Evolutionary conservation across 2,113 vertebrate genomes (phyloP), one percentile per base, ranked within the genome.

Genomic region (Macrotus californicus): DNA sequence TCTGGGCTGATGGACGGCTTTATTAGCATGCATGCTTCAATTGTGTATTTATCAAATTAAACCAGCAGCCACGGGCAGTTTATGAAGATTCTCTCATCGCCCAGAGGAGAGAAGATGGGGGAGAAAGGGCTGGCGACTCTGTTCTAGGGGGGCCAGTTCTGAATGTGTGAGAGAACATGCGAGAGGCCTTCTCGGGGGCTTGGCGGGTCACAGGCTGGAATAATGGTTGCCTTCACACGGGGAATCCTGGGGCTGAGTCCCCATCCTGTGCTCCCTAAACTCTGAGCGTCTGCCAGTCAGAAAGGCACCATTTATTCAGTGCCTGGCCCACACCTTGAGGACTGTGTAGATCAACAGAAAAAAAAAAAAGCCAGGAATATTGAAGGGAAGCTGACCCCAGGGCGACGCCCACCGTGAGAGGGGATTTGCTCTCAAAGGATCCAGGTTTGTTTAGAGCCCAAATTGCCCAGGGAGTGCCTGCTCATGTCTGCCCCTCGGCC

Each of bases 21-120:
- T 97, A 97, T 98, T 93, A 95, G 77, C 92, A 75, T 54, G 77
- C 92, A 75, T 54, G 59, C 96, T 95, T 91, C 90, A 85, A 24
- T 93, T 97, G 97, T 81, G 86, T 96, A 94, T 93, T 97, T 97
- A 97, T 98, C 93, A 94, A 97, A 97, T 97, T 81, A 97, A 97
- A 94, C 96, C 97, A 97, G 88, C 83, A 96, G 91, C 0, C 15
- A n/a, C 46, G 89, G 91, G 61, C 75, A 83, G 96, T 98, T 98
- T 96, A 97, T 97, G 97, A 98, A 96, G 97, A 96, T 95, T 97
- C 89, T 94, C 96, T 96, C 48, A 34, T 89, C 93, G 91, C 90
- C 0, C 2, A 3, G 75, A 52, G 93, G 90, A 85, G 92, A 77
- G 29, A 41, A 34, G 94, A 86, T 84, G 79, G 76, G 56, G 90